Evolutionary conservation across 2,888 invertebrate species (phyloP).

Genomic region (Synanthedon tipuliformis): DNA sequence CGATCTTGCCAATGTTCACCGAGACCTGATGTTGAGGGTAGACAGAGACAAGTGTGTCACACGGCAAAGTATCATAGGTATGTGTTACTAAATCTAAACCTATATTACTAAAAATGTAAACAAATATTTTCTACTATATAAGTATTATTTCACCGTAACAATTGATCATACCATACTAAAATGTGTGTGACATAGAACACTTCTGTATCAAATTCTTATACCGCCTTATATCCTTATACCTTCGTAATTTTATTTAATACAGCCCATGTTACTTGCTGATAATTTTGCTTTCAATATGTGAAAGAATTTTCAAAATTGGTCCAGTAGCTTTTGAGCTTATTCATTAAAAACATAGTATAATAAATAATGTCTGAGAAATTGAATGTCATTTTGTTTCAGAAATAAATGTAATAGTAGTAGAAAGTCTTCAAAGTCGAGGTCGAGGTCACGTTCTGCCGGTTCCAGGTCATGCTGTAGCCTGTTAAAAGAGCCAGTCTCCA

Average conservation of each 20-base stretch:
- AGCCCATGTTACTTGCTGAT: too few species aligned
- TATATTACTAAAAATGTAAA: not conserved
- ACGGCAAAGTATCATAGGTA: constrained; percentile 60
- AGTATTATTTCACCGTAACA: too few species aligned
- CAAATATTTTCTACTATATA: too few species aligned
- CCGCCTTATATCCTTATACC: too few species aligned
- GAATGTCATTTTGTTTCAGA: constrained; percentile 16
- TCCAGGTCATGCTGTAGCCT: constrained; percentile 37
- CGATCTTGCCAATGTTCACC: constrained; percentile 22
- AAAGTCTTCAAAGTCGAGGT: constrained; percentile 22
- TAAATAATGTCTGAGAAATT: not conserved
- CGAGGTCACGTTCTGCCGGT: constrained; percentile 25
- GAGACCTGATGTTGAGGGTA: constrained; percentile 13
- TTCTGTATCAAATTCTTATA: too few species aligned
- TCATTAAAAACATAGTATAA: not conserved
- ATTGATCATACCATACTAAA: too few species aligned
- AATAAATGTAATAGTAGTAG: constrained; percentile 25
- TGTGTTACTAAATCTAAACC: not conserved
- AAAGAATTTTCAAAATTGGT: too few species aligned
- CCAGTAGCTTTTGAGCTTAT: too few species aligned
- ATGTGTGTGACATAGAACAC: too few species aligned
- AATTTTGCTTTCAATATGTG: too few species aligned
- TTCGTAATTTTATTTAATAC: too few species aligned
- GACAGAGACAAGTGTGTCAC: constrained; percentile 65
- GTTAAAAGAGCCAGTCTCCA: constrained; percentile 3